Percentiles rank a stretch among this genome's conserved stretches.
phyloP scores from a whole-genome alignment of 2,113 vertebrate genomes.

The Saguinus midas region DNA sequence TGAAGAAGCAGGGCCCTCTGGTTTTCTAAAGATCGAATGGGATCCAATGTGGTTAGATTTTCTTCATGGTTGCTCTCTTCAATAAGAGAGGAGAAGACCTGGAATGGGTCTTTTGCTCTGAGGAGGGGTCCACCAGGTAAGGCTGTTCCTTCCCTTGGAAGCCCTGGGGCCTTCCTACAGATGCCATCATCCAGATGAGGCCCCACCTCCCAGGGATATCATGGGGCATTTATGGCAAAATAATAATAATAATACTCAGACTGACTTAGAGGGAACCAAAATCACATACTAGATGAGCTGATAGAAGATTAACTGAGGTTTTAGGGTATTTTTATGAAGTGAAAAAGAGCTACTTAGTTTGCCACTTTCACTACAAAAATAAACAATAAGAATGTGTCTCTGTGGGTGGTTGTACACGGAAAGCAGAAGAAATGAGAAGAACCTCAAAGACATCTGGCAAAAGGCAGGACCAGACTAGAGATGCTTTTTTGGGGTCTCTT shows the following conservation, averaged over 20 bases:
- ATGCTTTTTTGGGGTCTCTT: not conserved
- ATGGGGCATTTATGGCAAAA: not conserved
- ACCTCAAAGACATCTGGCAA: not conserved
- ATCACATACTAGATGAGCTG: not conserved
- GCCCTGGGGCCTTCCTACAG: conserved; percentile 15
- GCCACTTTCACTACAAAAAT: not conserved
- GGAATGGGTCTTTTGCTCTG: not conserved
- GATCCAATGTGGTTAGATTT: not conserved
- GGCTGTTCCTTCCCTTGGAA: conserved; percentile 33
- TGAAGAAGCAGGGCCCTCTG: not conserved
- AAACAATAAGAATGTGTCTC: not conserved
- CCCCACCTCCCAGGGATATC: not conserved
- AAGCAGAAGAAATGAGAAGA: not conserved
- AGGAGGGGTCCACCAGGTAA: conserved; percentile 37
- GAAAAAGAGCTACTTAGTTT: not conserved
- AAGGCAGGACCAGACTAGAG: not conserved
- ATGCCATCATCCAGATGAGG: conserved; percentile 21
- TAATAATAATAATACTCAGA: not conserved
- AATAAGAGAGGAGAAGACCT: not conserved
- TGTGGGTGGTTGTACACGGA: not conserved
- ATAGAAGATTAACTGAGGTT: not conserved
- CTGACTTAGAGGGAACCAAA: not conserved
- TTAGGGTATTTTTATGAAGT: not conserved
- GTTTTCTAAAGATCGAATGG: not conserved
- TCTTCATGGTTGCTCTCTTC: not conserved